Conservation (phyloP, 2,797 vertebrate genomes). For the Enteromius trimaculatus region DNA sequence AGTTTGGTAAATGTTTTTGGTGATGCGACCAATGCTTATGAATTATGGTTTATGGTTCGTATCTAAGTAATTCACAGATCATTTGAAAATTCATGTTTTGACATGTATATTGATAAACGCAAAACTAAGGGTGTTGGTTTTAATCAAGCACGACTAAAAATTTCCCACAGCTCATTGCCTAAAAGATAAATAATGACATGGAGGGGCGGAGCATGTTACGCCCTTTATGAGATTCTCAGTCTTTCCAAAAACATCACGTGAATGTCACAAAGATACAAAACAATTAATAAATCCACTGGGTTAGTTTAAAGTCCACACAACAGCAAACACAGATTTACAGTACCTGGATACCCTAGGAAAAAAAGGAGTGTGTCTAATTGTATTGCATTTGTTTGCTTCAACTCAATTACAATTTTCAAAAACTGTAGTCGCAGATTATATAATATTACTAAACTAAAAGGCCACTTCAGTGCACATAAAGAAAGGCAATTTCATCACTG, state of each 20-base stretch:
- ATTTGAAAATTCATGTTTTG: slow-evolving; percentile 37
- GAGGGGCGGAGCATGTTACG: slow-evolving; percentile 52
- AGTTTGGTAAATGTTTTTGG: too few relatives aligned
- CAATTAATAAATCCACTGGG: background rate
- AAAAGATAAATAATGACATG: slow-evolving; percentile 46
- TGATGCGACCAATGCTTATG: background rate
- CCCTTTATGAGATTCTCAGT: slow-evolving; percentile 43
- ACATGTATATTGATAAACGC: slow-evolving; percentile 46
- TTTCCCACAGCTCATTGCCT: slow-evolving; percentile 43
- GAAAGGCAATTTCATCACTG: background rate
- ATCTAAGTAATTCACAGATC: slow-evolving; percentile 45
- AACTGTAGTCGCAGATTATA: background rate
- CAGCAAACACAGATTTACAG: background rate
- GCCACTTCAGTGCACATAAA: background rate
- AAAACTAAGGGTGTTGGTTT: slow-evolving; percentile 45
- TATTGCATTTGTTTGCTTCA: background rate
- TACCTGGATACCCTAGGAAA: background rate
- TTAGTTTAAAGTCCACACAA: slow-evolving; percentile 19
- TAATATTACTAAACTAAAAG: background rate
- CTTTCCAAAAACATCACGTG: slow-evolving; percentile 31
- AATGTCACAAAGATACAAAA: slow-evolving; percentile 33
- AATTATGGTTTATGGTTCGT: slow-evolving; percentile 8
- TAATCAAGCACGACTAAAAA: slow-evolving; percentile 42
- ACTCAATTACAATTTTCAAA: background rate
- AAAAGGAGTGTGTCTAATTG: background rate